Conservation (phyloP, 2,888 invertebrate genomes). For the Eupithecia exiguata region DNA sequence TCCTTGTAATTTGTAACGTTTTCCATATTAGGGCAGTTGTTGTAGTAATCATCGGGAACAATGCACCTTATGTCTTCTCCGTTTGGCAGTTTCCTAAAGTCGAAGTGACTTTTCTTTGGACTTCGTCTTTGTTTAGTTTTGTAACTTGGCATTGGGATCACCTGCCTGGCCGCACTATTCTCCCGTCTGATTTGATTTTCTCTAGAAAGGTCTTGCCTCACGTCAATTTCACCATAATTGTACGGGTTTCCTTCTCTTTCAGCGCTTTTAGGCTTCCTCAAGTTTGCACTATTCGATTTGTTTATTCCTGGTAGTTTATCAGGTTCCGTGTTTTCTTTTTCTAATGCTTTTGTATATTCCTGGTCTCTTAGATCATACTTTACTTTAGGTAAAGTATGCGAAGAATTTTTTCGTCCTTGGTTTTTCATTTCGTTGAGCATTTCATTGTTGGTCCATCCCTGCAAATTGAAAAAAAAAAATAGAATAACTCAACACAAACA, state of each 20-base stretch:
- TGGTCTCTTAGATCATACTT: constrained; percentile 68
- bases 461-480: constrained; percentile 23
- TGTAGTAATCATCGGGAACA: constrained; percentile 57
- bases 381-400: constrained; percentile 80
- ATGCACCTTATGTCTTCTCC: constrained; percentile 62
- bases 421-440: constrained; percentile 70
- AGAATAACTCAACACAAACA: background rate
- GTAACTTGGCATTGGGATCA: constrained; percentile 35
- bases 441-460: constrained; percentile 80
- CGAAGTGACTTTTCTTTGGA: constrained; percentile 65
- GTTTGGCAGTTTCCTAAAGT: constrained; percentile 65
- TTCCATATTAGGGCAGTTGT: constrained; percentile 43
- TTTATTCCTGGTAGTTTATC: constrained; percentile 71
- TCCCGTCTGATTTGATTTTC: constrained; percentile 37
- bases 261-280: constrained; percentile 26
- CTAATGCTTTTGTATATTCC: constrained; percentile 52
- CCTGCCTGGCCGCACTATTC: constrained; percentile 20
- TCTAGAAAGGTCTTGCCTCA: constrained; percentile 23
- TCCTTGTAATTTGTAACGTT: constrained; percentile 44
- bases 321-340: constrained; percentile 58
- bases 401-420: constrained; percentile 65
- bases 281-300: constrained; percentile 50
- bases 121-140: constrained; percentile 50
- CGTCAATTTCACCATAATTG: constrained; percentile 25
- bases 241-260: constrained; percentile 32